Evolutionary conservation across 1,140 invertebrate genomes (phyloP).

Genomic region (Sitophilus oryzae): DNA sequence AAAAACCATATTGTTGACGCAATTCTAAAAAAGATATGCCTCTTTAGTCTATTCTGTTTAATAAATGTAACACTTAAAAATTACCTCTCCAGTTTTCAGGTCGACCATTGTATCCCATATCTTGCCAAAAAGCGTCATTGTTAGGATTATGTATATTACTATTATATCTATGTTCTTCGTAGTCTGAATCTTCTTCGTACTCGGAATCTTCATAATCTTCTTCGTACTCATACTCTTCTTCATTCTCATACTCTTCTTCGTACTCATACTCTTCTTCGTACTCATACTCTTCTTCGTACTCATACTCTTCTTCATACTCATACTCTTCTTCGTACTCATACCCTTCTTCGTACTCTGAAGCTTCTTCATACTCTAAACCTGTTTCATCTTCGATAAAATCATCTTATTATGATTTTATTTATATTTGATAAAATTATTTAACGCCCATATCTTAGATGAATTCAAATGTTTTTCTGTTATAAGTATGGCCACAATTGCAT

Average conservation of each 20-base stretch:
- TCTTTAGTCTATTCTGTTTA: neutral
- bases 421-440: no score
- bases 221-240: neutral
- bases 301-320: neutral
- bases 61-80: neutral
- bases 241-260: neutral
- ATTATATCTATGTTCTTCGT: conserved; percentile 6
- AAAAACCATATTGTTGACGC: no score
- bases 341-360: neutral
- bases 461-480: no score
- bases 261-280: neutral
- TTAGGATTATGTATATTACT: conserved; percentile 22
- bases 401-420: no score
- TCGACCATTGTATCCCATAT: conserved; percentile 5
- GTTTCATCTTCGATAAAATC: neutral
- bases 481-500: no score
- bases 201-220: conserved; percentile 11
- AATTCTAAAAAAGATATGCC: no score
- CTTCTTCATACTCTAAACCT: neutral
- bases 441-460: no score
- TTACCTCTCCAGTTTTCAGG: conserved; percentile 19
- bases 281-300: neutral
- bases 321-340: neutral
- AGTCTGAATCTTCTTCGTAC: conserved; percentile 10
- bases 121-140: conserved; percentile 18